phyloP scores from a whole-genome alignment of 2,888 invertebrate genomes.

The Calliscelio sp. region DNA sequence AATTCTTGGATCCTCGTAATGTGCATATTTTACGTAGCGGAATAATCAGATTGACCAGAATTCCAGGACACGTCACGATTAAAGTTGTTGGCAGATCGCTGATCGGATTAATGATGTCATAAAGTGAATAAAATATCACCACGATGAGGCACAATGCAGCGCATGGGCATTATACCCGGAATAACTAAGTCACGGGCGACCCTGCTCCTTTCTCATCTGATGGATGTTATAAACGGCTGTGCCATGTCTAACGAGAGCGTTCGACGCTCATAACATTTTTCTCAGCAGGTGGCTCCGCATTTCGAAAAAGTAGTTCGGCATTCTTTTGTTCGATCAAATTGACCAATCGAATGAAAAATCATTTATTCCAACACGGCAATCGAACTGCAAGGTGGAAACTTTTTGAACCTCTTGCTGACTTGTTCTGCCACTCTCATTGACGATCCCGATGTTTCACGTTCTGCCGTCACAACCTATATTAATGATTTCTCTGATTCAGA shows the following conservation, averaged over 20 bases:
- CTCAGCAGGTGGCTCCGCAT: slow-evolving; percentile 82
- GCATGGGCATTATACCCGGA: slow-evolving; percentile 42
- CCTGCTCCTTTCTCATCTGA: slow-evolving; percentile 78
- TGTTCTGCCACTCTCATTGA: slow-evolving; percentile 44
- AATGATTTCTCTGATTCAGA: slow-evolving; percentile 21
- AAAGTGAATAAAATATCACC: slow-evolving; percentile 86
- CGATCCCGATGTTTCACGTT: neutral
- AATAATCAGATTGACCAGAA: slow-evolving; percentile 76
- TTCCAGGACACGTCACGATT: slow-evolving; percentile 81
- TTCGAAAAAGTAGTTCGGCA: slow-evolving; percentile 65
- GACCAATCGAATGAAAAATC: slow-evolving; percentile 64
- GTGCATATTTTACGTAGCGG: slow-evolving; percentile 80
- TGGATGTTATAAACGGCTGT: slow-evolving; percentile 85
- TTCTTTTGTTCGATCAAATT: slow-evolving; percentile 64
- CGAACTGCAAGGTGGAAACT: slow-evolving; percentile 8
- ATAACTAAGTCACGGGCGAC: slow-evolving; percentile 68
- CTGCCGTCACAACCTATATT: slow-evolving; percentile 9
- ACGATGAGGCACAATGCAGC: slow-evolving; percentile 82
- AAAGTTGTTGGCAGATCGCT: slow-evolving; percentile 82
- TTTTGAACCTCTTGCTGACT: no score
- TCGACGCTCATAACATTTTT: slow-evolving; percentile 80
- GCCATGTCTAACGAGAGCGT: slow-evolving; percentile 74
- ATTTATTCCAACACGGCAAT: neutral
- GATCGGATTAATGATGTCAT: slow-evolving; percentile 86
- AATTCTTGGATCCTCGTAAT: slow-evolving; percentile 77